Conservation (phyloP, 2,797 vertebrate species). For the Sebastes flavidus region DNA sequence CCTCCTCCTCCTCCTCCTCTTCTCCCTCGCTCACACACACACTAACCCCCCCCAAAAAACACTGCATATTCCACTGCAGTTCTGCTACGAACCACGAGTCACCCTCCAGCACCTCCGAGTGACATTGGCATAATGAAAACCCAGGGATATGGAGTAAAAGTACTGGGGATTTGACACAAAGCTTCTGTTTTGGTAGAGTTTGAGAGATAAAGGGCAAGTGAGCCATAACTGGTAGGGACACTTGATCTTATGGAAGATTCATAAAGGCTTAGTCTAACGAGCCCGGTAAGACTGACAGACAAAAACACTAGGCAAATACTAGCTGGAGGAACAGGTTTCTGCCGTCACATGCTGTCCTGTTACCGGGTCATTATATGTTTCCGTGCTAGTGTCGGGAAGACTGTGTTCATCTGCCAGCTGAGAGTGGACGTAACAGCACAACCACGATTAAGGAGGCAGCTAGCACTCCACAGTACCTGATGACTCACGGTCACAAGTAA, state of each 20-base stretch:
- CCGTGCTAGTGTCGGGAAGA: constrained; percentile 10
- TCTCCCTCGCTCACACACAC: constrained; percentile 52
- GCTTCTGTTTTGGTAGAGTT: constrained; percentile 61
- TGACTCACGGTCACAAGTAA: constrained; percentile 69
- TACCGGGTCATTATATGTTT: constrained; percentile 37
- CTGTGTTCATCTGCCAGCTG: constrained; percentile 30
- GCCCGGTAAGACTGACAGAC: constrained; percentile 53
- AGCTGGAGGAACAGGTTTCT: constrained; percentile 56
- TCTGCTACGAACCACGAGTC: constrained; percentile 71
- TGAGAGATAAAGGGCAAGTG: constrained; percentile 65
- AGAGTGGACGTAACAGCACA: constrained; percentile 24
- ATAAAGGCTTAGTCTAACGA: constrained; percentile 69
- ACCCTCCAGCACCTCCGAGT: constrained; percentile 64
- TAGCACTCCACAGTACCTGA: constrained; percentile 35
- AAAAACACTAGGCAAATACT: constrained; percentile 32
- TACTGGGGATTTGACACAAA: constrained; percentile 69
- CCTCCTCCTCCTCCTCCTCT: not conserved
- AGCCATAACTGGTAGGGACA: constrained; percentile 60
- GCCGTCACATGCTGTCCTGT: constrained; percentile 26
- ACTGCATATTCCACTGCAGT: constrained; percentile 73
- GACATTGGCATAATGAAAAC: constrained; percentile 76
- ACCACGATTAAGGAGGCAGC: constrained; percentile 38
- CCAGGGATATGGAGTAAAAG: constrained; percentile 63
- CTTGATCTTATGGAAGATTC: constrained; percentile 73
- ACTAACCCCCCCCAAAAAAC: constrained; percentile 53